Evolutionary conservation across 2,888 invertebrate species (phyloP), one percentile per base, ranked within the genome.

Genomic region (Notodonta dromedarius): DNA sequence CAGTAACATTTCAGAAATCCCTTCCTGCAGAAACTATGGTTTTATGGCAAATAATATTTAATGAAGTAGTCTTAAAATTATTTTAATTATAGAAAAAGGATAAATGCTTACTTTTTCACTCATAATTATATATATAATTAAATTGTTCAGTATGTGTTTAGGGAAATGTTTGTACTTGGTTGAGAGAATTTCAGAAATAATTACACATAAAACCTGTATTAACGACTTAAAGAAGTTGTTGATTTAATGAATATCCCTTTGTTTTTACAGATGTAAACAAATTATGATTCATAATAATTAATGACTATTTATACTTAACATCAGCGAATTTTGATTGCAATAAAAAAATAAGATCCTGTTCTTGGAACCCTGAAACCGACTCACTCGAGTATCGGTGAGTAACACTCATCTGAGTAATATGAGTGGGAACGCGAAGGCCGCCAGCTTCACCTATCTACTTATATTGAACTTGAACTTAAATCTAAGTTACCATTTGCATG

Each of bases 341-440:
- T 24, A 24, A 24, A 40, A 40, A 7, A 40, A 6, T 11, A n/a
- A 50, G 14, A 50, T 50, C 50, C 50, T 50, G 50, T 50, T 50
- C 16, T n/a, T 11, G 39, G 54, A 39, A 54, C 54, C 54, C 54
- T 39, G 9, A 39, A 54, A 54, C 54, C 4, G 8, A 39, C 39
- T 39, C n/a, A 8, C n/a, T 32, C 8, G n/a, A 39, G 39, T n/a
- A 39, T 54, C 9, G 39, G 35, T 54, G 54, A 54, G 54, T 54
- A 35, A 54, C 14, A 54, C 39, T 9, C 54, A 39, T 54, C 39
- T 54, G 54, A 54, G 39, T 54, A 54, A 54, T 54, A 54, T 32
- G 5, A 54, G 54, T 12, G 13, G 8, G 54, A 54, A 54, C 39
- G 54, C 39, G 39, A 14, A 54, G 54, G 54, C 39, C 54, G 39